These are phyloP conservation scores for Drosophila murphyi DNA, from an alignment of 1,140 invertebrate genomes.

Conservation along the genomic window DNA sequence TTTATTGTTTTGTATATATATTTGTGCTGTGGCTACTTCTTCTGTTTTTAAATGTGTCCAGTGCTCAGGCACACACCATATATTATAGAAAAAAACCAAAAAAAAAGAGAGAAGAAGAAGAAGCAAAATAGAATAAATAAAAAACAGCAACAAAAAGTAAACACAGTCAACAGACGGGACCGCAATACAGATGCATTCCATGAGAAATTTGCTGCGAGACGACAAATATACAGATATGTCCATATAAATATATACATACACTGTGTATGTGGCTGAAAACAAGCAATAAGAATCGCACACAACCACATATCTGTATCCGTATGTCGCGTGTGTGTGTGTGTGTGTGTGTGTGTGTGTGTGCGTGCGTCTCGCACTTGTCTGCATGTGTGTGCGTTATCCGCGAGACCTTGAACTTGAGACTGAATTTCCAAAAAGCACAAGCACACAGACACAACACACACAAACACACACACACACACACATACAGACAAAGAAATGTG, in stretches of 20 bases:
- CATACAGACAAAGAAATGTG: slow-evolving; percentile 31
- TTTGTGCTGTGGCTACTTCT: slow-evolving; percentile 28
- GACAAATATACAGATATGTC: slow-evolving; percentile 33
- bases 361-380: slow-evolving; percentile 42
- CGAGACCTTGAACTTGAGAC: slow-evolving; percentile 84
- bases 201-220: slow-evolving; percentile 57
- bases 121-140: slow-evolving; percentile 17
- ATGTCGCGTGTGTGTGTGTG: slow-evolving; percentile 35
- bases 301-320: too few species aligned
- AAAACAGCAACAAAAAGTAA: slow-evolving; percentile 52
- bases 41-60: slow-evolving; percentile 31
- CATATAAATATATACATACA: slow-evolving; percentile 10
- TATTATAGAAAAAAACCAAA: not conserved
- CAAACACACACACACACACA: slow-evolving; percentile 41
- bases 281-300: slow-evolving; percentile 50
- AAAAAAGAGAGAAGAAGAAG: slow-evolving; percentile 1
- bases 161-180: slow-evolving; percentile 61
- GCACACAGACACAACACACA: slow-evolving; percentile 39
- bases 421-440: slow-evolving; percentile 84
- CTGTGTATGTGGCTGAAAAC: slow-evolving; percentile 35
- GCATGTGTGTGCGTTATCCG: slow-evolving; percentile 70
- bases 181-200: slow-evolving; percentile 40
- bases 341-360: slow-evolving; percentile 42
- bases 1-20: too few species aligned
- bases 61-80: slow-evolving; percentile 3